Conservation (phyloP, 2,888 invertebrate species). For the Erebia aethiops region DNA sequence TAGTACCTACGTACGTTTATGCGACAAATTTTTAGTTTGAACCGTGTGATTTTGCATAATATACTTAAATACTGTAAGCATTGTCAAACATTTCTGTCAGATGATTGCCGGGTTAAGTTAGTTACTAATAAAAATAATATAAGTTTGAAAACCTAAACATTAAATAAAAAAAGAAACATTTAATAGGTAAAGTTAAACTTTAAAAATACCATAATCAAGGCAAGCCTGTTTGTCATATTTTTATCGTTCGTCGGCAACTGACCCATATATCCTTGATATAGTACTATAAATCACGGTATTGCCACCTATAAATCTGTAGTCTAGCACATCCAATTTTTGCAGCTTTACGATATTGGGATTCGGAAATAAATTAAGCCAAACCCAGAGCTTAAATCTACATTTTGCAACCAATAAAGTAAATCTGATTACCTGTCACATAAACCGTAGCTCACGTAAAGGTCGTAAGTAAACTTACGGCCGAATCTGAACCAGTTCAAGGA, state of each 20-base stretch:
- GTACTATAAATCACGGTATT: constrained; percentile 33
- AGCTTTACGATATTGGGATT: constrained; percentile 35
- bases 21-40: too few relatives aligned
- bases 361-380: constrained; percentile 33
- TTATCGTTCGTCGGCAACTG: constrained; percentile 26
- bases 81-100: neutral
- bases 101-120: neutral
- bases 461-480: too few relatives aligned
- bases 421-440: neutral
- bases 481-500: too few relatives aligned
- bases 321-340: constrained; percentile 40
- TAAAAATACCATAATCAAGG: neutral
- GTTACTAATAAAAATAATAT: neutral
- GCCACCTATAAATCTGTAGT: constrained; percentile 42
- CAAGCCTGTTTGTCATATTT: constrained; percentile 10
- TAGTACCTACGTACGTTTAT: too few relatives aligned
- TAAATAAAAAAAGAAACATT: neutral
- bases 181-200: neutral
- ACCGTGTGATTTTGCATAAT: too few relatives aligned
- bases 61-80: too few relatives aligned
- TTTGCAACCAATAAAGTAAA: neutral
- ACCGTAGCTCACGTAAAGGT: neutral
- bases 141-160: neutral
- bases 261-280: constrained; percentile 29
- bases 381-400: constrained; percentile 19